Base-by-base conservation (phyloP, 2,888 invertebrate species). In the Baronia brevicornis region DNA sequence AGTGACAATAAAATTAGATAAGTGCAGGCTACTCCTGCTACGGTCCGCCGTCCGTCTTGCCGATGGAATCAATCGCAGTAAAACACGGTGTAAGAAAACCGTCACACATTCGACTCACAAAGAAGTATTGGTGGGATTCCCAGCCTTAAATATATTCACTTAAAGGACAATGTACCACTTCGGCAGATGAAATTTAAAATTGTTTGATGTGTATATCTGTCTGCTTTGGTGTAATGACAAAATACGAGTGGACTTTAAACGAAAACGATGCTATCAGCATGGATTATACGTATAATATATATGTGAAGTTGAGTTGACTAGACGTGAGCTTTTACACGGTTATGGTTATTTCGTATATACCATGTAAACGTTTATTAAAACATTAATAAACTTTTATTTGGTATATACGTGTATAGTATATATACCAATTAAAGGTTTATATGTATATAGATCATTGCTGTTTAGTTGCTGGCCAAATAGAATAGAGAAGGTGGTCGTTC, bases 1-100 rank as follows among this genome's bases (percentile, higher is more conserved):
- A 70, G 72, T 80, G 79, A 82, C 79, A 80, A 79, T 82, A 82
- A 82, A 82, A 82, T 82, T 79, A 82, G 80, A 82, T 80, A 82
- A 80, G 78, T 80, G 72, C 71, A 62, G 74, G 73, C 77, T 71
- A 70, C 70, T 64, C 64, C 57, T 61, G 67, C 59, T 63, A 46
- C 54, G 59, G 60, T 55, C 61, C 62, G 45, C 59, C 61, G 62
- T 71, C 67, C 69, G 70, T 69, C 73, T 73, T 74, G 71, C 51
- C 69, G 73, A 68, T 63, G 63, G 67, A 79, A 79, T 80, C 80
- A 82, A 82, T 80, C 79, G 78, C 69, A 77, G 73, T 78, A 79
- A 80, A 80, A 80, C 79, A 74, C 67, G 58, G 63, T 62, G 60
- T 56, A 51, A 51, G 46, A 41, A 43, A 44, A 51, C 60, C 50